These are phyloP conservation scores for Spodoptera frugiperda DNA, from an alignment of 1,140 invertebrate species.

Conservation along the genomic window DNA sequence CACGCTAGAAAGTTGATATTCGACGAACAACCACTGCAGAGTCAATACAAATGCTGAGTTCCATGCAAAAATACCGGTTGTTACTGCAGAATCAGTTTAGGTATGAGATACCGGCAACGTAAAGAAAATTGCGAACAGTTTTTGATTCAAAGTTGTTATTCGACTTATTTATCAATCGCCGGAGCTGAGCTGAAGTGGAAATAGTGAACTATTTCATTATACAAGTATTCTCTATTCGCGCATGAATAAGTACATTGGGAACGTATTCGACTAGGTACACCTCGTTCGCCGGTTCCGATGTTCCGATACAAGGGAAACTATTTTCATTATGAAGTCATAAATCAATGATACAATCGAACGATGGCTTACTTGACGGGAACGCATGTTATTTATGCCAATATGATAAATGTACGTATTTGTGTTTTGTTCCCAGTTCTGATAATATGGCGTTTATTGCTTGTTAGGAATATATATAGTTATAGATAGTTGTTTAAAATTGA, in stretches of 20 bases:
- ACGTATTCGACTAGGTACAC: conserved; percentile 54
- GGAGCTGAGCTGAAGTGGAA: conserved; percentile 51
- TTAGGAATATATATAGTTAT: conserved; percentile 15
- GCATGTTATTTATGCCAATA: conserved; percentile 76
- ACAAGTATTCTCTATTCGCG: conserved; percentile 61
- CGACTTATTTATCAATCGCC: conserved; percentile 59
- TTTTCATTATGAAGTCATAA: conserved; percentile 84
- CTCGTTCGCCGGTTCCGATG: conserved; percentile 54
- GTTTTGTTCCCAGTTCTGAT: conserved; percentile 21
- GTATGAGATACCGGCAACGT: conserved; percentile 1
- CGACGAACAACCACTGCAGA: conserved; percentile 31
- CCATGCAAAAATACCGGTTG: conserved; percentile 21
- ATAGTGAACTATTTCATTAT: conserved; percentile 62
- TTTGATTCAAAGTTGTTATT: conserved; percentile 48
- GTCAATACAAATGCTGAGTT: conserved; percentile 28
- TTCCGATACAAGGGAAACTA: conserved; percentile 70
- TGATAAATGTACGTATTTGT: conserved; percentile 71
- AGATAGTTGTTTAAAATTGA: conserved; percentile 27
- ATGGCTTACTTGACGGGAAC: conserved; percentile 74
- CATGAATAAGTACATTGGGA: conserved; percentile 61
- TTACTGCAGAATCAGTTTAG: neutral
- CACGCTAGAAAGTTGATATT: conserved; percentile 26
- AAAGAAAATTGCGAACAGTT: conserved; percentile 37
- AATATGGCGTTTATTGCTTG: conserved; percentile 26
- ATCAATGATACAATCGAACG: conserved; percentile 80